These are phyloP conservation scores for Hoplostethus atlanticus DNA, from an alignment of 2,797 vertebrate species.

Conservation along the genomic window DNA sequence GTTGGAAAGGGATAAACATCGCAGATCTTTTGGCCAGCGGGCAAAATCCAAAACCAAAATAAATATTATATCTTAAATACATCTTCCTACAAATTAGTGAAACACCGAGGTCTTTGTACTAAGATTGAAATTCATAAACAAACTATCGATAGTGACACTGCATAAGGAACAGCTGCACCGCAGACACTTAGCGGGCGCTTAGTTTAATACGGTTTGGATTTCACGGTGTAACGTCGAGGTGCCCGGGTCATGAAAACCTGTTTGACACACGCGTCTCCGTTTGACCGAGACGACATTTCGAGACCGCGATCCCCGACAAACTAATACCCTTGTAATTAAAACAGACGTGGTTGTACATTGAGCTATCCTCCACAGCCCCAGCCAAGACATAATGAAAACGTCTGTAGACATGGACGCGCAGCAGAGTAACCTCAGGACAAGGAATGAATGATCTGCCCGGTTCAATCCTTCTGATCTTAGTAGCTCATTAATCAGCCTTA, in stretches of 20 bases:
- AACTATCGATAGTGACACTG: too few species aligned
- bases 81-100: too few species aligned
- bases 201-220: too few species aligned
- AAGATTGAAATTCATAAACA: too few species aligned
- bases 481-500: slow-evolving; percentile 75
- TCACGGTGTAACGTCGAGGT: not conserved
- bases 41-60: too few species aligned
- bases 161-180: not conserved
- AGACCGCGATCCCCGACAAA: slow-evolving; percentile 42
- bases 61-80: too few species aligned
- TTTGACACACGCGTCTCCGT: slow-evolving; percentile 38
- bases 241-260: slow-evolving; percentile 30
- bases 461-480: slow-evolving; percentile 72
- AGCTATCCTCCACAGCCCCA: slow-evolving; percentile 52
- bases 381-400: slow-evolving; percentile 34
- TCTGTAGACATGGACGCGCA: slow-evolving; percentile 39
- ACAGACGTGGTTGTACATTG: slow-evolving; percentile 51
- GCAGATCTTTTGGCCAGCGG: too few species aligned
- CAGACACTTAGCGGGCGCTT: not conserved
- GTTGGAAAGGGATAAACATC: not conserved
- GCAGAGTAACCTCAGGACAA: slow-evolving; percentile 48
- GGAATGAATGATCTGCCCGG: slow-evolving; percentile 61
- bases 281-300: slow-evolving; percentile 46
- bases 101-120: too few species aligned
- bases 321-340: slow-evolving; percentile 80